Base-by-base conservation (phyloP, 2,113 vertebrate species). In the Sporophila hypoxantha region DNA sequence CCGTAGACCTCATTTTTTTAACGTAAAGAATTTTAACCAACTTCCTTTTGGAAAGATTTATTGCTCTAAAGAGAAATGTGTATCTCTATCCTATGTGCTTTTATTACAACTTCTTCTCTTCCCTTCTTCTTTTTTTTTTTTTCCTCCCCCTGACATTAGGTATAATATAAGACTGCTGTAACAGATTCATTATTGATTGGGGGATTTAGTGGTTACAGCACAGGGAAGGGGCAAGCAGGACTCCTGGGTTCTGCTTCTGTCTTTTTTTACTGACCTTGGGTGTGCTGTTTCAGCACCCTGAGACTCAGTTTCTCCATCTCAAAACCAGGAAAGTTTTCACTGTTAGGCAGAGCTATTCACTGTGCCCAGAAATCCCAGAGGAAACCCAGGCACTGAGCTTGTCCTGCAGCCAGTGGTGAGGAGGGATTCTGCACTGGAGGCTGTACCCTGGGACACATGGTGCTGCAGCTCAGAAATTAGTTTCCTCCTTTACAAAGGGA, bases 11-110 rank as follows among this genome's bases (percentile, higher is more conserved):
- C 90, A 96, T 96, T 97, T 96, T 97, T 97, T 96, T 94, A 95
- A 95, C 77, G 82, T 96, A 96, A 96, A 96, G 96, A 97, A 97
- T 97, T 97, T 96, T 96, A 96, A 96, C 90, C 81, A 14, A 94
- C 95, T 97, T 97, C 96, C 96, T 96, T 96, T 96, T 95, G 87
- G 79, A 93, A 97, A 97, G 96, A 97, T 96, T 97, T 97, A 97
- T 96, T 94, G 92, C 89, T 90, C 90, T 91, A 76, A 94, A 85
- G 90, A 97, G 95, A 96, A 97, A 97, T 95, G 94, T 95, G 95
- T 94, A 95, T 96, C 96, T 97, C 91, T 95, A 95, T 96, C 56
- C 84, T 96, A 96, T 96, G 94, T 94, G 90, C 91, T 96, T 97
- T 96, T 95, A 97, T 97, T 96, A 96, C 95, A 96, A 94, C 89